These are phyloP conservation scores for Polyploca ridens DNA, from an alignment of 2,888 invertebrate species.

Conservation along the genomic window DNA sequence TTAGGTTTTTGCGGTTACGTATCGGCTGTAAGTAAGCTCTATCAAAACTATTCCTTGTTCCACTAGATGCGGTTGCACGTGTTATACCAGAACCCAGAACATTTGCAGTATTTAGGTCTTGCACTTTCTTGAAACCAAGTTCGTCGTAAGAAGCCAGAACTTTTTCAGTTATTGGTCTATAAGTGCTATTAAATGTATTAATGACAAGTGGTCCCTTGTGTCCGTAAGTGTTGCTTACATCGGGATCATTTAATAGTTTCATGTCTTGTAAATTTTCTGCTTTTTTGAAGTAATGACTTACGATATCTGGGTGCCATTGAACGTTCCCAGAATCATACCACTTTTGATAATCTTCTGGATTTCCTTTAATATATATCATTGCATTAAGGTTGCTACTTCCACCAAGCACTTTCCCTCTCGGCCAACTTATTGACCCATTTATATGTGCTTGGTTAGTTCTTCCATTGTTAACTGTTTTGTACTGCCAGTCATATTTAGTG, in stretches of 20 bases:
- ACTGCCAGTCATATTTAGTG: constrained; percentile 89
- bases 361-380: constrained; percentile 82
- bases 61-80: constrained; percentile 67
- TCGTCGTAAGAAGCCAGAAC: constrained; percentile 68
- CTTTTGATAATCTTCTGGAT: constrained; percentile 66
- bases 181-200: constrained; percentile 71
- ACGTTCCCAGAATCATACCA: constrained; percentile 76
- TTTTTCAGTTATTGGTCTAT: constrained; percentile 48
- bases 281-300: constrained; percentile 76
- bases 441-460: constrained; percentile 86
- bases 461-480: constrained; percentile 90
- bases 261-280: constrained; percentile 70
- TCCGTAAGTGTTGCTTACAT: constrained; percentile 58
- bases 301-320: constrained; percentile 82
- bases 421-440: constrained; percentile 63
- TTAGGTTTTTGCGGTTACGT: not conserved
- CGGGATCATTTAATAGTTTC: constrained; percentile 36
- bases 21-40: not conserved
- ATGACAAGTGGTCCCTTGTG: constrained; percentile 71
- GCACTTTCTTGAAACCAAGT: constrained; percentile 66
- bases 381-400: constrained; percentile 80
- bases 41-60: not conserved
- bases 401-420: constrained; percentile 85
- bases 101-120: constrained; percentile 68
- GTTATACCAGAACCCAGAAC: constrained; percentile 76